These are phyloP conservation scores for Diphyllodes magnificus DNA, from an alignment of 2,113 vertebrate genomes.

Conservation along the genomic window DNA sequence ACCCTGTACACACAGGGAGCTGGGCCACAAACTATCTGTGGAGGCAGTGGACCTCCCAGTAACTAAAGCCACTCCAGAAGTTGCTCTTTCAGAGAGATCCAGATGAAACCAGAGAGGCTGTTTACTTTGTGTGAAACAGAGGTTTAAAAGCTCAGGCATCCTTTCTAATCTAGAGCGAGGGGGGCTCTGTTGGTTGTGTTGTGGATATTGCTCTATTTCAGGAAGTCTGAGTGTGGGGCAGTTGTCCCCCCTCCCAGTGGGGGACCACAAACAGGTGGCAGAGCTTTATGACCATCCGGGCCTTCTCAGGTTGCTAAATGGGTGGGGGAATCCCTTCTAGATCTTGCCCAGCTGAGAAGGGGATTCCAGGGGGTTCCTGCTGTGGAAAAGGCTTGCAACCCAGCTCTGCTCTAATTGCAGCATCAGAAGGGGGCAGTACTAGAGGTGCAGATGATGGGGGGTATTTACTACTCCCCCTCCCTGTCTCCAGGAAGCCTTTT, in stretches of 20 bases:
- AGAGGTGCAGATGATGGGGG: not conserved
- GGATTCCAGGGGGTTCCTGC: constrained; percentile 12
- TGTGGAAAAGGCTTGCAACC: not conserved
- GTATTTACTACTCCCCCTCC: not conserved
- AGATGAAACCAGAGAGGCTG: constrained; percentile 17
- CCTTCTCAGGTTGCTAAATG: constrained; percentile 38
- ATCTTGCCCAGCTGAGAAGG: not conserved
- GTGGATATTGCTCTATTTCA: constrained; percentile 17
- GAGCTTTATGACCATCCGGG: not conserved
- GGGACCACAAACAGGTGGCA: constrained; percentile 40
- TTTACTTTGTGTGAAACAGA: not conserved
- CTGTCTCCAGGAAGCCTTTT: not conserved
- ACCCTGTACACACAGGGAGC: not conserved
- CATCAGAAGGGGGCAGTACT: not conserved
- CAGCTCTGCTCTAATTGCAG: not conserved
- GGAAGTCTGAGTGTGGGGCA: not conserved
- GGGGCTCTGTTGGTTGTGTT: not conserved
- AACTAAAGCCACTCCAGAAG: not conserved
- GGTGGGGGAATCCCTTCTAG: constrained; percentile 50
- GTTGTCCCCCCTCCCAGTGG: not conserved
- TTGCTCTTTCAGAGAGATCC: not conserved
- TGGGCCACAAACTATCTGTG: not conserved
- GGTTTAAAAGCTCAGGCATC: not conserved
- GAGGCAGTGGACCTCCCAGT: not conserved
- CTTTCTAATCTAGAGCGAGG: not conserved